Evolutionary conservation across 2,797 vertebrate species (phyloP), one percentile per base, ranked within the genome.

Genomic region (Malacoctenus gilli): DNA sequence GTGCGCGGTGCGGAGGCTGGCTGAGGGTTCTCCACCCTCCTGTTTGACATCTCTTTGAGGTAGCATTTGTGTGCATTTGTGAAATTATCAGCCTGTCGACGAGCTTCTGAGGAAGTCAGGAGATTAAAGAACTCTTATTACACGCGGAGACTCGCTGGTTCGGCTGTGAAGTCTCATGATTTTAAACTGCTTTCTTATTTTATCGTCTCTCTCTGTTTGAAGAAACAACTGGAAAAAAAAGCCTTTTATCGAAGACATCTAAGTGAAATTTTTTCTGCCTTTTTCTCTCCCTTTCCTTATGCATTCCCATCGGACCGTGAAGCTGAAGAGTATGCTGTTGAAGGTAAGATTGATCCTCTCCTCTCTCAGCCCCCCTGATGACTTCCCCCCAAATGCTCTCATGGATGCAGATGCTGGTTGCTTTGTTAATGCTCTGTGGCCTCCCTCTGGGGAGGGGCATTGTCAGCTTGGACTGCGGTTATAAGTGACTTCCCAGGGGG

Each of bases 381-480:
- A 73, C 79, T 79, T 59, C 39, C 52, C 20, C 58, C 59, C 25
- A n/a, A n/a, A 68, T 43, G 74, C 70, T 71, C 68, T 79, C 53
- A 69, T 56, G 79, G 82, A 77, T 74, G 80, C 68, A 40, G 77
- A 81, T 66, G 72, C 67, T 62, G 72, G 84, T 71, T 68, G 78
- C 80, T 67, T n/a, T 77, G 55, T 68, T 63, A 67, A 73, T 64
- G 64, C 73, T 72, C 30, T 76, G 4, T 75, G 74, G 38, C 64
- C 80, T 90, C 80, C 76, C 51, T 86, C 36, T 56, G 61, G 43
- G 40, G 83, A 81, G 84, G 85, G 68, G 84, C 88, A 88, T 91
- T 90, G 87, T 91, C 88, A 84, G 86, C 81, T 90, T 93, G 92
- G 92, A 92, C 91, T 92, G 92, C 90, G 91, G 91, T 93, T 92